phyloP scores from a whole-genome alignment of 1,140 invertebrate species.

The Drosophila chauvacae region DNA sequence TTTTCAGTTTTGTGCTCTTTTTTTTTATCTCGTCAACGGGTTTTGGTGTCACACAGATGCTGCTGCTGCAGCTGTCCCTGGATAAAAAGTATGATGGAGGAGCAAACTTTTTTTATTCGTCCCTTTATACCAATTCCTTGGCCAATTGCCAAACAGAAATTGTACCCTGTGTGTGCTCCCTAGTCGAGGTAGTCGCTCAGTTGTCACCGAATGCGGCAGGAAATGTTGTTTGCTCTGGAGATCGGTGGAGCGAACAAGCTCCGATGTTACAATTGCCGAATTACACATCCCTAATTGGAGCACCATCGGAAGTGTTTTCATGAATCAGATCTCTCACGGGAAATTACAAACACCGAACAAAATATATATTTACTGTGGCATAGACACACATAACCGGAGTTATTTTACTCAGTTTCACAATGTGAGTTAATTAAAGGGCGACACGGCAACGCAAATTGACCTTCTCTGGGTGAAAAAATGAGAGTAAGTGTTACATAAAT shows the following conservation, averaged over 20 bases:
- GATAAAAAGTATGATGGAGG: conserved; percentile 41
- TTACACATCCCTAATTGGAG: conserved; percentile 27
- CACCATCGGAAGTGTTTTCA: conserved; percentile 36
- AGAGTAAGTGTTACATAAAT: conserved; percentile 30
- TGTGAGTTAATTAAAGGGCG: conserved; percentile 38
- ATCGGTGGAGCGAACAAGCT: conserved; percentile 14
- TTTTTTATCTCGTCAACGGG: neutral
- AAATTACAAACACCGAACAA: conserved; percentile 5
- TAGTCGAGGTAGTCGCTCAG: conserved; percentile 7
- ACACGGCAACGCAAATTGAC: conserved; percentile 32
- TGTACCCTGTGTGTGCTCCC: conserved; percentile 8
- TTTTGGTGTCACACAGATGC: conserved; percentile 53
- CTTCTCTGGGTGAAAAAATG: conserved; percentile 1
- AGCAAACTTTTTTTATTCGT: conserved; percentile 18
- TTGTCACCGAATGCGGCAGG: conserved; percentile 2
- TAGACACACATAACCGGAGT: neutral
- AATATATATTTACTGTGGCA: conserved; percentile 3
- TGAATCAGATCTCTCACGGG: conserved; percentile 29
- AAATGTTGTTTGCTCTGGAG: conserved; percentile 31
- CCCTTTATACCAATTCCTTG: conserved; percentile 3
- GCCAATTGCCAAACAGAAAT: conserved; percentile 42
- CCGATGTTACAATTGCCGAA: conserved; percentile 20
- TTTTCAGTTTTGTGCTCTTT: conserved; percentile 14
- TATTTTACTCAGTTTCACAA: conserved; percentile 26
- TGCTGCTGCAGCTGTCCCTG: conserved; percentile 25